Evolutionary conservation across 2,113 vertebrate species (phyloP).

Genomic region (Corythornis madagascariensis): DNA sequence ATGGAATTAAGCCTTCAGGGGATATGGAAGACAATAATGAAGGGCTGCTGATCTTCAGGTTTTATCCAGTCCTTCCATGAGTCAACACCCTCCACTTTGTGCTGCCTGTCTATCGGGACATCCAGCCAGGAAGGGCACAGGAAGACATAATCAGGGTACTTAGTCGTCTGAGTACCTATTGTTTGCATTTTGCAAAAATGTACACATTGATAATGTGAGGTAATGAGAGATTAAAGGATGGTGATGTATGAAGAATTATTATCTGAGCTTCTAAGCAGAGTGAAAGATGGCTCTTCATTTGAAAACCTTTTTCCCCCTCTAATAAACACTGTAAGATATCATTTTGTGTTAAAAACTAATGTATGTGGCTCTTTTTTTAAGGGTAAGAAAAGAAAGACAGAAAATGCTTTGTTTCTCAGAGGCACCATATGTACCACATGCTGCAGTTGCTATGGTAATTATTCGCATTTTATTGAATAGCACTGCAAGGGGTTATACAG

Average conservation of each 20-base stretch:
- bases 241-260: not conserved
- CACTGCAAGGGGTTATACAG: slow-evolving; percentile 73
- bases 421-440: slow-evolving; percentile 67
- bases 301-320: slow-evolving; percentile 25
- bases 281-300: not conserved
- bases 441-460: slow-evolving; percentile 84
- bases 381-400: not conserved
- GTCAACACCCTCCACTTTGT: not conserved
- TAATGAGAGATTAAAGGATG: slow-evolving; percentile 12
- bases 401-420: slow-evolving; percentile 77
- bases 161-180: slow-evolving; percentile 43
- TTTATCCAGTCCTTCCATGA: not conserved
- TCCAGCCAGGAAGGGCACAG: not conserved
- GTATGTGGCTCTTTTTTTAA: slow-evolving; percentile 26
- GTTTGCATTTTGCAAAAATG: slow-evolving; percentile 18
- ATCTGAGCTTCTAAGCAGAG: not conserved
- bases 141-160: not conserved
- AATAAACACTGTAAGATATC: slow-evolving; percentile 61
- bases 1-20: not conserved
- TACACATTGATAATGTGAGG: slow-evolving; percentile 42
- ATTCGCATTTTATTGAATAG: slow-evolving; percentile 77
- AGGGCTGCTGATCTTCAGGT: not conserved
- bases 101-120: not conserved
- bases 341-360: slow-evolving; percentile 71
- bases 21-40: not conserved